Evolutionary conservation across 2,113 vertebrate genomes (phyloP).

Genomic region (Lanius ludovicianus): DNA sequence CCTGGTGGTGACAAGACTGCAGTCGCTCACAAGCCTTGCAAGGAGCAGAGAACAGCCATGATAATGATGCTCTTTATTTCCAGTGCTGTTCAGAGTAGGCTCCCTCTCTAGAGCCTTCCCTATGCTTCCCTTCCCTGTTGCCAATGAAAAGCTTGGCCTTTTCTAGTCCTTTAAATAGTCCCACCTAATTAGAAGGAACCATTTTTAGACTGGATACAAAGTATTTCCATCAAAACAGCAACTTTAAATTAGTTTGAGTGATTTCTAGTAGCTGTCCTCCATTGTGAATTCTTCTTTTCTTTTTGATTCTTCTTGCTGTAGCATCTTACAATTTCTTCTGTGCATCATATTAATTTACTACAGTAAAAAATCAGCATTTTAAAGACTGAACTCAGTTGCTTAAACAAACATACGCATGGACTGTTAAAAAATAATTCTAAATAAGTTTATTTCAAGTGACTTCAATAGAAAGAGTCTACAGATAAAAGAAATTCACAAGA

Average conservation of each 20-base stretch:
- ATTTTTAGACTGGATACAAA: neutral
- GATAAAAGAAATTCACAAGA: neutral
- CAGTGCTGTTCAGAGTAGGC: slow-evolving; percentile 41
- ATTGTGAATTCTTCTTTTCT: no score
- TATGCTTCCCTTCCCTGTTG: slow-evolving; percentile 26
- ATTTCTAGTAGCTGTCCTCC: neutral
- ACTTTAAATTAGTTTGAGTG: neutral
- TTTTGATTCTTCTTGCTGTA: neutral
- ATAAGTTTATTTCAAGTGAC: neutral
- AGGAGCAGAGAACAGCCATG: slow-evolving; percentile 43
- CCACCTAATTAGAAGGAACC: neutral
- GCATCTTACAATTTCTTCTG: neutral
- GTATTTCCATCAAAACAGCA: neutral
- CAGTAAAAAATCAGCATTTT: neutral
- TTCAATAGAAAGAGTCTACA: neutral
- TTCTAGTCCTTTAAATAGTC: neutral
- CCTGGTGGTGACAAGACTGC: slow-evolving; percentile 74
- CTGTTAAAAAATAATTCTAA: neutral
- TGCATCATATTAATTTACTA: neutral
- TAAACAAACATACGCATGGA: neutral
- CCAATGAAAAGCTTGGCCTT: slow-evolving; percentile 22
- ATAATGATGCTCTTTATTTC: slow-evolving; percentile 72
- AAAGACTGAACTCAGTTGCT: neutral
- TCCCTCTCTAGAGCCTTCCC: slow-evolving; percentile 34
- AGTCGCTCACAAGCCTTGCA: slow-evolving; percentile 52